Conservation (phyloP, 2,888 invertebrate genomes). For the Tyria jacobaeae region DNA sequence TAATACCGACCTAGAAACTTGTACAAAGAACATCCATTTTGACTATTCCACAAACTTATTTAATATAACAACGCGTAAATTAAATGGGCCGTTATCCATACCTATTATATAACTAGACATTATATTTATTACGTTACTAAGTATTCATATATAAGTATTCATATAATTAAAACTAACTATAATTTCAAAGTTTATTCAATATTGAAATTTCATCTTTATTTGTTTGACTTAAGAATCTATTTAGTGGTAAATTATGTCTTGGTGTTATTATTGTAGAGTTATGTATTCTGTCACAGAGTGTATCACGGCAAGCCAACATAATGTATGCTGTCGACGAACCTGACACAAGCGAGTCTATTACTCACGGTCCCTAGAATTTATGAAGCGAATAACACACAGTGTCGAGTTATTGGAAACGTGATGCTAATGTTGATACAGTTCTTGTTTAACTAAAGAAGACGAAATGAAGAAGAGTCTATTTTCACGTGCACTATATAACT, state of each 20-base stretch:
- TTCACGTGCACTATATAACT: conserved; percentile 14
- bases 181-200: not conserved
- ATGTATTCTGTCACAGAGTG: conserved; percentile 42
- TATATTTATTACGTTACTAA: conserved; percentile 36
- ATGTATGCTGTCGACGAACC: conserved; percentile 76
- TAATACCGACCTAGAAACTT: conserved; percentile 14
- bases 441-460: conserved; percentile 32
- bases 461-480: conserved; percentile 22
- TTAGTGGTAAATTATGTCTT: conserved; percentile 23
- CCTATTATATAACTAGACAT: conserved; percentile 23
- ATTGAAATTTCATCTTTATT: conserved; percentile 32
- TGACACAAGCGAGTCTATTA: conserved; percentile 77
- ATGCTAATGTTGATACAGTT: conserved; percentile 67
- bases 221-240: conserved; percentile 23
- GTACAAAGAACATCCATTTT: conserved; percentile 26
- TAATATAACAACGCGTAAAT: conserved; percentile 23
- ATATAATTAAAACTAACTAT: conserved; percentile 24
- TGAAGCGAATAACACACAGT: conserved; percentile 76
- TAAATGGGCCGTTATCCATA: conserved; percentile 18
- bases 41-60: conserved; percentile 26
- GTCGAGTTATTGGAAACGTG: conserved; percentile 82
- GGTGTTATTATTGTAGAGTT: conserved; percentile 30
- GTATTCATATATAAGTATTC: too few relatives aligned
- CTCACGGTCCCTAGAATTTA: conserved; percentile 76
- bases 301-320: conserved; percentile 66